These are phyloP conservation scores for Engraulis encrasicolus DNA, from an alignment of 2,113 vertebrate species.

Conservation along the genomic window DNA sequence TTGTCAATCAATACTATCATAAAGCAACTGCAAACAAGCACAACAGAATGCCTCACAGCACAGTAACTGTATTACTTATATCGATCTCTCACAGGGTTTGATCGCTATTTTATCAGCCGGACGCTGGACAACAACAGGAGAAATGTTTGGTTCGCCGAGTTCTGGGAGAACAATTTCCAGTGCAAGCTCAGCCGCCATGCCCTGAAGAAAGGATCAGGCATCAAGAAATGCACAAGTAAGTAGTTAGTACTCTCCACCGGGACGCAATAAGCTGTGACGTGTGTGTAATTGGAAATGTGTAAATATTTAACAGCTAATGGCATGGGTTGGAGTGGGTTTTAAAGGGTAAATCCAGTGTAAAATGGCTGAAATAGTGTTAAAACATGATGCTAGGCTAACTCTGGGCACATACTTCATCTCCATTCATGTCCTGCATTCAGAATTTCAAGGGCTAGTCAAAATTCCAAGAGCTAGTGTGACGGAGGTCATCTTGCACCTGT, in stretches of 20 bases:
- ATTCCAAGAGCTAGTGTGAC: no score
- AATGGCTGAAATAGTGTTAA: no score
- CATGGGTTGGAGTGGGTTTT: not conserved
- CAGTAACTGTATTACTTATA: not conserved
- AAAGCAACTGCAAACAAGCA: not conserved
- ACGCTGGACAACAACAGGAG: constrained; percentile 94
- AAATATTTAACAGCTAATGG: not conserved
- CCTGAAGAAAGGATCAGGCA: constrained; percentile 87
- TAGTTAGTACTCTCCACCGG: constrained; percentile 77
- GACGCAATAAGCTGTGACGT: not conserved
- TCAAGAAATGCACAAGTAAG: constrained; percentile 98
- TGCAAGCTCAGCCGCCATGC: constrained; percentile 94
- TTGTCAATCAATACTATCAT: constrained; percentile 1
- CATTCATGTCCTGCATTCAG: no score
- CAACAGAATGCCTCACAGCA: no score
- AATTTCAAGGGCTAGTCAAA: no score
- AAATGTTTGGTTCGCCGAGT: constrained; percentile 97
- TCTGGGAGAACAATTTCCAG: constrained; percentile 97
- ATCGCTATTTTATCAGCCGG: constrained; percentile 94
- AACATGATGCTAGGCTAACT: no score
- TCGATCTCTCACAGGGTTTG: constrained; percentile 80
- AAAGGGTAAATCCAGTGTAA: no score
- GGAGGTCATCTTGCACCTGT: no score
- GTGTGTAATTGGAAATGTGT: not conserved
- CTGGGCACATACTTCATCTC: no score